These are phyloP conservation scores for Odontesthes bonariensis DNA, from an alignment of 2,113 vertebrate genomes.

Conservation along the genomic window DNA sequence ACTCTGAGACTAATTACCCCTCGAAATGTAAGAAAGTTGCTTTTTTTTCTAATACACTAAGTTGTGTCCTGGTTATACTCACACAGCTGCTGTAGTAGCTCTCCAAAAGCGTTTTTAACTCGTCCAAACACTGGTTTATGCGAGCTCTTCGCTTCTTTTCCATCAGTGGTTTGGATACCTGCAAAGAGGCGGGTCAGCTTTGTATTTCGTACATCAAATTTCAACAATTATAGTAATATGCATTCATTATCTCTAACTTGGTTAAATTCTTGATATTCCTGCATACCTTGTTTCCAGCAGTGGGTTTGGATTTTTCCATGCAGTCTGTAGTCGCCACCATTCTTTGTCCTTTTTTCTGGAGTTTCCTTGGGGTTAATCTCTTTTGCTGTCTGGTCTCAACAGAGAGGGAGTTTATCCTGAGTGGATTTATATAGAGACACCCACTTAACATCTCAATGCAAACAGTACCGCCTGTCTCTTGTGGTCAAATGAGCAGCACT, in stretches of 20 bases:
- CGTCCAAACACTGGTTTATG: conserved; percentile 90
- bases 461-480: conserved; percentile 59
- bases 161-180: conserved; percentile 93
- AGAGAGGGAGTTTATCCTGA: conserved; percentile 59
- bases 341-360: conserved; percentile 25
- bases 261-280: neutral
- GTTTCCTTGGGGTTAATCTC: conserved; percentile 35
- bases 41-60: neutral
- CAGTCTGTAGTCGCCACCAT: conserved; percentile 80
- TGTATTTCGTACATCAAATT: neutral
- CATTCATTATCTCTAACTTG: neutral
- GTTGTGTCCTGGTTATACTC: conserved; percentile 31
- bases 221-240: no score
- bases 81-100: conserved; percentile 89
- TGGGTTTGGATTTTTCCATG: conserved; percentile 59
- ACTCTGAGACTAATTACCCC: neutral
- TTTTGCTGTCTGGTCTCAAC: conserved; percentile 18
- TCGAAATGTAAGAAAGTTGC: no score
- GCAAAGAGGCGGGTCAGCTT: neutral
- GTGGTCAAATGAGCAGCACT: conserved; percentile 55
- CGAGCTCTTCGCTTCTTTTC: conserved; percentile 91
- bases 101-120: conserved; percentile 87
- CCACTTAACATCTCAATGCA: conserved; percentile 86
- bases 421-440: conserved; percentile 79
- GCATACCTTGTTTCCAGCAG: conserved; percentile 76